phyloP scores from a whole-genome alignment of 2,797 vertebrate species.

The Notolepis coatsorum region DNA sequence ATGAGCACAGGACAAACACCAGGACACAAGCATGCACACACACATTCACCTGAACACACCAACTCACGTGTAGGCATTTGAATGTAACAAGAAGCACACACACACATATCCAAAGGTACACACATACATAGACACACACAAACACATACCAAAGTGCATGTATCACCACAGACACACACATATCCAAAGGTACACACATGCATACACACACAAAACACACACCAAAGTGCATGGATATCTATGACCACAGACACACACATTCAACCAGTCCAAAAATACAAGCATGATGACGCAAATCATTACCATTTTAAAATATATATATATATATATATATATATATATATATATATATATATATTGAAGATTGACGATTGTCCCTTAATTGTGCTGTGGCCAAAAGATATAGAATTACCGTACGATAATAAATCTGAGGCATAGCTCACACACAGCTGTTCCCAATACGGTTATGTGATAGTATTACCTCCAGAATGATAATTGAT shows the following conservation, averaged over 20 bases:
- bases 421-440: neutral
- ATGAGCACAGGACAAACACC: slow-evolving; percentile 1
- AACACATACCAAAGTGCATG: neutral
- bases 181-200: neutral
- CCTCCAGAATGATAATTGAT: slow-evolving; percentile 12
- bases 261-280: too few species aligned
- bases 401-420: slow-evolving; percentile 11
- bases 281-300: too few species aligned
- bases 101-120: slow-evolving; percentile 4
- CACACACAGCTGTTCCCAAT: slow-evolving; percentile 9
- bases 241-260: too few species aligned
- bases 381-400: neutral
- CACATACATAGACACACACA: slow-evolving; percentile 1
- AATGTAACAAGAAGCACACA: neutral
- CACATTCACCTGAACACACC: neutral
- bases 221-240: too few species aligned
- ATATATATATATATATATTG: neutral
- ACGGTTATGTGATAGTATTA: slow-evolving; percentile 1
- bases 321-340: too few species aligned
- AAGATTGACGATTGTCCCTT: neutral
- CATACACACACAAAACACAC: too few species aligned
- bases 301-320: too few species aligned
- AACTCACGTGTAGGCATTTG: too few species aligned
- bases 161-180: slow-evolving; percentile 1
- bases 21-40: neutral